Percentiles rank a stretch among this genome's conserved stretches.
phyloP scores from a whole-genome alignment of 2,888 invertebrate genomes.

The Galeopsomyia nigrocyanea region DNA sequence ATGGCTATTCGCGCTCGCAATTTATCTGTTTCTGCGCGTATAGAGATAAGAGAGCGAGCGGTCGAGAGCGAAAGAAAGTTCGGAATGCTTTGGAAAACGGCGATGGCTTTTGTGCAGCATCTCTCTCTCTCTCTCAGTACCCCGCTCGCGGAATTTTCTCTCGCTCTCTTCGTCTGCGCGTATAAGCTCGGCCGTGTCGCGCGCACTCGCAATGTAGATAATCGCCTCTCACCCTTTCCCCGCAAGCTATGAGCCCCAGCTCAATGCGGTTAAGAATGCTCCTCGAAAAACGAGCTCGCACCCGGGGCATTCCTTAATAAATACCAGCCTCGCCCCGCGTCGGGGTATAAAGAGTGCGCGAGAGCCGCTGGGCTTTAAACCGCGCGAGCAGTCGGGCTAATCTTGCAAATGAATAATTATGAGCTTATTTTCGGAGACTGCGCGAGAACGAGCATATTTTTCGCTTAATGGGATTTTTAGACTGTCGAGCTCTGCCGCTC shows the following conservation, averaged over 20 bases:
- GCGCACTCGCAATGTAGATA: constrained; percentile 1
- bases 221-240: neutral
- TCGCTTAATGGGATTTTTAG: constrained; percentile 28
- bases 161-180: neutral
- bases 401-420: constrained; percentile 33
- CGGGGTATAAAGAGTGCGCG: constrained; percentile 2
- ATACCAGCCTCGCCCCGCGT: constrained; percentile 5
- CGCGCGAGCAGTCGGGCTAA: constrained; percentile 27
- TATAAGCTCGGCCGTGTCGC: too few relatives aligned
- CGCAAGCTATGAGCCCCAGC: too few relatives aligned
- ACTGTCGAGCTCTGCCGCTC: constrained; percentile 4
- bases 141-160: neutral
- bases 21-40: neutral
- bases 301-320: constrained; percentile 24
- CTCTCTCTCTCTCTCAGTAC: neutral
- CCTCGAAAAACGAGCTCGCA: constrained; percentile 28
- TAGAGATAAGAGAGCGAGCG: neutral
- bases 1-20: constrained; percentile 21
- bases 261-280: neutral
- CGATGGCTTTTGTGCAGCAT: constrained; percentile 14
- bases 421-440: constrained; percentile 13
- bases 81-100: constrained; percentile 11
- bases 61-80: neutral
- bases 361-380: constrained; percentile 14
- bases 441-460: constrained; percentile 27